phyloP scores from a whole-genome alignment of 2,113 vertebrate genomes.

The Acanthochromis polyacanthus region DNA sequence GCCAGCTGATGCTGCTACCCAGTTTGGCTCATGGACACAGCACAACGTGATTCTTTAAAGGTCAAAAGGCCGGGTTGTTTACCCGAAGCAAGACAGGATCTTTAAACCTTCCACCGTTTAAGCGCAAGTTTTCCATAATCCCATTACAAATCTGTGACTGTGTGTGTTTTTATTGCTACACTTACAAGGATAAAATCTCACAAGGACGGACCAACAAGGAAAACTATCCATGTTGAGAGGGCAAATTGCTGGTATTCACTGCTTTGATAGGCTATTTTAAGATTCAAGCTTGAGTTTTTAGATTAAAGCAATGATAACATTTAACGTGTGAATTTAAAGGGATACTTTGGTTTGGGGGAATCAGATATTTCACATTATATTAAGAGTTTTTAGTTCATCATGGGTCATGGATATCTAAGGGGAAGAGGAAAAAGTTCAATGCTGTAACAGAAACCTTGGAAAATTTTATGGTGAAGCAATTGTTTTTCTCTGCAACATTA shows the following conservation, averaged over 20 bases:
- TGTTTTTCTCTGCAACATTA: neutral
- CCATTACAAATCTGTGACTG: slow-evolving; percentile 25
- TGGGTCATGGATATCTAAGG: neutral
- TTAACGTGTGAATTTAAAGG: slow-evolving; percentile 9
- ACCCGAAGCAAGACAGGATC: slow-evolving; percentile 18
- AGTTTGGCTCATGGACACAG: slow-evolving; percentile 45
- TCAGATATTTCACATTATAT: slow-evolving; percentile 18
- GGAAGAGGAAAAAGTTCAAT: neutral
- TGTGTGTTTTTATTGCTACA: neutral
- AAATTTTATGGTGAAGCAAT: neutral
- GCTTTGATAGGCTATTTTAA: slow-evolving; percentile 15
- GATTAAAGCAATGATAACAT: slow-evolving; percentile 15
- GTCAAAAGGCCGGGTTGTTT: slow-evolving; percentile 23
- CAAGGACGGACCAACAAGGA: slow-evolving; percentile 20
- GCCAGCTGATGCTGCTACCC: slow-evolving; percentile 52
- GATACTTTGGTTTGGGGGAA: slow-evolving; percentile 13
- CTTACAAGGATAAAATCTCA: slow-evolving; percentile 23
- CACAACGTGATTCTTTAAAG: slow-evolving; percentile 32
- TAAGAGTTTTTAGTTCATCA: slow-evolving; percentile 3
- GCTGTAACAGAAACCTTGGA: neutral
- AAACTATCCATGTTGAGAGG: neutral
- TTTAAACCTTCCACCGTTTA: slow-evolving; percentile 26
- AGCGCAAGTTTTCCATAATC: slow-evolving; percentile 33
- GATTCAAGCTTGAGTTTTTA: neutral
- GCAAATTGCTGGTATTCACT: slow-evolving; percentile 22